phyloP scores from a whole-genome alignment of 2,113 vertebrate genomes.

The Poicephalus meyeri region DNA sequence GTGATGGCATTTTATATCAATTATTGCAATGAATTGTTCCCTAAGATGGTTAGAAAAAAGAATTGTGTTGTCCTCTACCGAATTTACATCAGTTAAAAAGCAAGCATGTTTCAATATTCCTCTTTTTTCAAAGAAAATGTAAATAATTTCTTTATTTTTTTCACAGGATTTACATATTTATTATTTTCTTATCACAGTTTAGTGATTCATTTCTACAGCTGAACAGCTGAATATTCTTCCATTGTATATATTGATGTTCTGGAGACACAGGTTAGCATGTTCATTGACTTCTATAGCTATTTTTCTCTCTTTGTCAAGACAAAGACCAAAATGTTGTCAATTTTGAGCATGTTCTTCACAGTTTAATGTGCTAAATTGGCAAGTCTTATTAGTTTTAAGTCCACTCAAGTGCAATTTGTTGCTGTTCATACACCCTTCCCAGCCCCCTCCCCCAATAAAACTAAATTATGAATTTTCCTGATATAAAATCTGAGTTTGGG shows the following conservation, averaged over 20 bases:
- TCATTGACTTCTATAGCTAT: conserved; percentile 77
- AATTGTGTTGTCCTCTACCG: conserved; percentile 91
- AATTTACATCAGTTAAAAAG: conserved; percentile 98
- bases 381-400: conserved; percentile 82
- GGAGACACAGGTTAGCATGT: conserved; percentile 80
- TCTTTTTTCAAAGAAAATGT: conserved; percentile 83
- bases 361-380: conserved; percentile 80
- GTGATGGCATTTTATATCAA: conserved; percentile 92
- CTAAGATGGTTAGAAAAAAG: conserved; percentile 99
- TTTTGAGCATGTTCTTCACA: conserved; percentile 83
- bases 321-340: conserved; percentile 74
- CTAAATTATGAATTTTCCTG: conserved; percentile 85
- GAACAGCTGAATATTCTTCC: conserved; percentile 76
- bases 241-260: conserved; percentile 77
- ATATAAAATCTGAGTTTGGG: conserved; percentile 85
- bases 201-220: conserved; percentile 82
- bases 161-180: conserved; percentile 96
- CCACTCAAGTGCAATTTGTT: conserved; percentile 78
- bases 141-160: conserved; percentile 83
- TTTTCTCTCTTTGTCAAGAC: conserved; percentile 73
- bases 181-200: conserved; percentile 87
- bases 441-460: conserved; percentile 76
- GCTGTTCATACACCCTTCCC: conserved; percentile 80
- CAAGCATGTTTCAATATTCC: conserved; percentile 91
- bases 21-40: conserved; percentile 99